phyloP scores from a whole-genome alignment of 2,888 invertebrate species.

The Prosopocoilus inquinatus region DNA sequence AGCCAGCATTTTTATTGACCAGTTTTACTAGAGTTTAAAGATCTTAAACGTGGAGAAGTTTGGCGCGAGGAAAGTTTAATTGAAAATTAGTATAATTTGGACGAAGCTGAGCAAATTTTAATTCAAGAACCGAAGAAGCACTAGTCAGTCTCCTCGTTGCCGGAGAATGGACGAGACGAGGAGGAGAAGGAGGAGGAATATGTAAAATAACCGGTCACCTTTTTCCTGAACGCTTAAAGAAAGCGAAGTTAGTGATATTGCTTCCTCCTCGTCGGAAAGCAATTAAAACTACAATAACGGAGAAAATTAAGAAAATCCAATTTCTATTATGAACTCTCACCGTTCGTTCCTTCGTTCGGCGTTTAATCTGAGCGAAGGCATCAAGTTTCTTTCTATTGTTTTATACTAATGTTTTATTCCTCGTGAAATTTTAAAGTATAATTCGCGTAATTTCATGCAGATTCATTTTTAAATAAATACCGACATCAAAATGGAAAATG shows the following conservation, averaged over 20 bases:
- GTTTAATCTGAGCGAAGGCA: conserved; percentile 19
- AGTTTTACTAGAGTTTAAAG: not conserved
- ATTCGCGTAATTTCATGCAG: conserved; percentile 24
- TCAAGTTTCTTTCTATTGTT: conserved; percentile 1
- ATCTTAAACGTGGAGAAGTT: not conserved
- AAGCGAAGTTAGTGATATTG: not conserved
- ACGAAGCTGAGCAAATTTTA: conserved; percentile 14
- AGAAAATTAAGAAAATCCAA: conserved; percentile 35
- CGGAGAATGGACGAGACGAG: not conserved
- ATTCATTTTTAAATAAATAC: conserved; percentile 23
- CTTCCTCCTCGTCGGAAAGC: conserved; percentile 22
- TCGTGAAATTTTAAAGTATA: conserved; percentile 26
- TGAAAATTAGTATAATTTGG: conserved; percentile 1
- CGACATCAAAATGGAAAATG: conserved; percentile 14
- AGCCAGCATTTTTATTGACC: too few relatives aligned
- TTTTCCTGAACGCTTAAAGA: not conserved
- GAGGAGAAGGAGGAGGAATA: not conserved
- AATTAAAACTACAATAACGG: conserved; percentile 35
- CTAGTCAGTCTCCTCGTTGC: not conserved
- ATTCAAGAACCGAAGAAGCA: conserved; percentile 9
- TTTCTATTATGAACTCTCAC: conserved; percentile 31
- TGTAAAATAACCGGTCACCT: not conserved
- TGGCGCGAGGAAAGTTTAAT: conserved; percentile 1
- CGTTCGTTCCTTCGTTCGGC: conserved; percentile 17
- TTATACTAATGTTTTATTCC: not conserved